Evolutionary conservation across 1,140 invertebrate species (phyloP).

Genomic region (Neoseiulus cucumeris): DNA sequence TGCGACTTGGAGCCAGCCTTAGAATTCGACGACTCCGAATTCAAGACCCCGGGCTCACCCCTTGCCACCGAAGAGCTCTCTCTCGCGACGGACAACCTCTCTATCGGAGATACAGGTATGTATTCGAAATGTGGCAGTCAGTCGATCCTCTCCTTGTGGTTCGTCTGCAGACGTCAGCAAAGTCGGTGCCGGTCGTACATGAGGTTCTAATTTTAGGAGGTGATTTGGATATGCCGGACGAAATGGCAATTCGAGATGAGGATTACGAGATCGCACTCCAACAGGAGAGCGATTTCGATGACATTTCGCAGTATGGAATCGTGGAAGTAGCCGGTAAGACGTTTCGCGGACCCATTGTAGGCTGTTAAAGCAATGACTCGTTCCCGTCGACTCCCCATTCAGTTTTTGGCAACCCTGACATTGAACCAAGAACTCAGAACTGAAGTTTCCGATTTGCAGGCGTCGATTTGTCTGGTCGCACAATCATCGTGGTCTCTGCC

Average conservation of each 20-base stretch:
- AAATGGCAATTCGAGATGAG: constrained; percentile 12
- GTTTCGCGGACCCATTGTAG: neutral
- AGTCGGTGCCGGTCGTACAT: constrained; percentile 27
- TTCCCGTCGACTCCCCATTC: no score
- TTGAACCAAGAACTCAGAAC: neutral
- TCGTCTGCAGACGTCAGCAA: constrained; percentile 25
- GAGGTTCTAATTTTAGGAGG: constrained; percentile 27
- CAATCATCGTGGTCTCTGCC: constrained; percentile 84
- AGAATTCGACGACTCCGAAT: constrained; percentile 85
- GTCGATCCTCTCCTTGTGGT: constrained; percentile 35
- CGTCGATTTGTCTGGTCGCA: constrained; percentile 69
- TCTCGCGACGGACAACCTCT: neutral
- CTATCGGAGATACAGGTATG: neutral
- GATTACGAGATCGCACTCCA: constrained; percentile 25
- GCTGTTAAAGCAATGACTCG: neutral
- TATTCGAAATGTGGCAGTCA: constrained; percentile 42
- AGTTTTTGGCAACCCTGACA: no score
- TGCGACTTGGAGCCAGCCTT: constrained; percentile 50
- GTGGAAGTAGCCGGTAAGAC: constrained; percentile 58
- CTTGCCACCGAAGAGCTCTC: neutral
- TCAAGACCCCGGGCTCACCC: constrained; percentile 33
- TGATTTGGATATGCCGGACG: constrained; percentile 10
- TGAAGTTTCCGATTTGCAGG: constrained; percentile 22
- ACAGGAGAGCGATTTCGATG: constrained; percentile 42
- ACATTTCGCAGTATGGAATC: constrained; percentile 58